Conservation (phyloP, 2,113 vertebrate species). For the Rhinopithecus roxellana region DNA sequence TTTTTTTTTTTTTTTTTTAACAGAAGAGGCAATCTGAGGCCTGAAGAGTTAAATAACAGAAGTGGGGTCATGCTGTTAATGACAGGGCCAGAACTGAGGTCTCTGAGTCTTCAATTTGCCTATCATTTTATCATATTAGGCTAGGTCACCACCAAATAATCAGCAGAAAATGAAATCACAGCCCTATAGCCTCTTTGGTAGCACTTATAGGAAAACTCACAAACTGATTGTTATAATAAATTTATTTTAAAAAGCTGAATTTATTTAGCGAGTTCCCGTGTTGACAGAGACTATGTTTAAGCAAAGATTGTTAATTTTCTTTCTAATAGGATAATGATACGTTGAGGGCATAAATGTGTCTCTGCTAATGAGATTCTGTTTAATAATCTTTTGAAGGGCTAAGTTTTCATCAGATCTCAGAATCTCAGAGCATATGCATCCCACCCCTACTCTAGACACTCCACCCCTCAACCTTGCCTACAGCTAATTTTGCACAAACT, state of each 20-base stretch:
- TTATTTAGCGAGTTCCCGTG: neutral
- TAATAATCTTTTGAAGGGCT: neutral
- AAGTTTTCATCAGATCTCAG: neutral
- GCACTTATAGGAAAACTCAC: neutral
- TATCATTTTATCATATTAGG: neutral
- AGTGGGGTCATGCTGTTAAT: neutral
- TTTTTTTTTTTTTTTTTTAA: neutral
- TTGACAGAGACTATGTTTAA: neutral
- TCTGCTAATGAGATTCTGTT: neutral
- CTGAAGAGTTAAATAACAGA: neutral
- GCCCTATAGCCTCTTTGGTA: neutral
- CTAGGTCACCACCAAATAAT: neutral
- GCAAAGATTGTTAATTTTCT: slow-evolving; percentile 5
- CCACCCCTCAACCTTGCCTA: neutral
- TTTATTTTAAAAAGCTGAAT: neutral
- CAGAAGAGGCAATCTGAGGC: neutral
- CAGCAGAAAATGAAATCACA: neutral
- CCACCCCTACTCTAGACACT: neutral
- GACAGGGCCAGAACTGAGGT: neutral
- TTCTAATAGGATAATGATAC: neutral
- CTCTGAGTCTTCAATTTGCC: neutral
- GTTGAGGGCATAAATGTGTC: neutral
- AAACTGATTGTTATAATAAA: neutral
- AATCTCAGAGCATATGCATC: neutral
- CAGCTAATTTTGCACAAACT: neutral